Percentiles rank a stretch among this genome's conserved stretches.
Conservation (phyloP, 1,140 invertebrate species). For the Carcinoscorpius rotundicauda region DNA sequence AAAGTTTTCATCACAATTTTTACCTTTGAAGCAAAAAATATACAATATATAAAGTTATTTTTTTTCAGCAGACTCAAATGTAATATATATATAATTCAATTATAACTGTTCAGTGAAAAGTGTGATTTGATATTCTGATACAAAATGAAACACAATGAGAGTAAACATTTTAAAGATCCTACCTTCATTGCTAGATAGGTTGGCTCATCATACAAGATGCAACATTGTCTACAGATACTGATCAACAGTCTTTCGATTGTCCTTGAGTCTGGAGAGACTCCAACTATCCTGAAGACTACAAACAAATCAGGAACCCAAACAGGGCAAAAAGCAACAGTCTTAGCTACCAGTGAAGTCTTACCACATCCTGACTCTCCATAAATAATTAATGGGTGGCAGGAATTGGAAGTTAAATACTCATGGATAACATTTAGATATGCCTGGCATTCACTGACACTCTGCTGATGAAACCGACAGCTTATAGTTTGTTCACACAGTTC, state of each 20-base stretch:
- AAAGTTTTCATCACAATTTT: too few species aligned
- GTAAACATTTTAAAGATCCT: not conserved
- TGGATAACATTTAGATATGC: slow-evolving; percentile 30
- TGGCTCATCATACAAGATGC: slow-evolving; percentile 37
- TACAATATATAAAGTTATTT: too few species aligned
- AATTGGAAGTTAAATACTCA: slow-evolving; percentile 48
- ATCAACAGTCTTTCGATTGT: slow-evolving; percentile 49
- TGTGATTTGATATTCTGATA: too few species aligned
- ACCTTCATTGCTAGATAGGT: slow-evolving; percentile 23
- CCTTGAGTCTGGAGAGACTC: slow-evolving; percentile 50
- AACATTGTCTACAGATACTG: slow-evolving; percentile 52
- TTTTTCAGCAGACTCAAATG: too few species aligned
- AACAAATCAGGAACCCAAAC: slow-evolving; percentile 52
- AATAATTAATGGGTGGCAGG: slow-evolving; percentile 48
- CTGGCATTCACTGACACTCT: slow-evolving; percentile 30
- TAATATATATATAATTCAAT: too few species aligned
- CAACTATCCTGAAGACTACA: slow-evolving; percentile 42
- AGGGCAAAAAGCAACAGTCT: slow-evolving; percentile 49
- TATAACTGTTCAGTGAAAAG: too few species aligned
- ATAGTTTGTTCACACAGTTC: slow-evolving; percentile 17
- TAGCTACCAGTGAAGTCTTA: slow-evolving; percentile 60
- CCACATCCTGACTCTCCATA: slow-evolving; percentile 63
- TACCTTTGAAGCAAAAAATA: too few species aligned
- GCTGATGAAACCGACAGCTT: slow-evolving; percentile 26
- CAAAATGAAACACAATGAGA: too few species aligned